These are phyloP conservation scores for Cryptocheilus praepositus DNA, from an alignment of 2,888 invertebrate species.

Conservation along the genomic window DNA sequence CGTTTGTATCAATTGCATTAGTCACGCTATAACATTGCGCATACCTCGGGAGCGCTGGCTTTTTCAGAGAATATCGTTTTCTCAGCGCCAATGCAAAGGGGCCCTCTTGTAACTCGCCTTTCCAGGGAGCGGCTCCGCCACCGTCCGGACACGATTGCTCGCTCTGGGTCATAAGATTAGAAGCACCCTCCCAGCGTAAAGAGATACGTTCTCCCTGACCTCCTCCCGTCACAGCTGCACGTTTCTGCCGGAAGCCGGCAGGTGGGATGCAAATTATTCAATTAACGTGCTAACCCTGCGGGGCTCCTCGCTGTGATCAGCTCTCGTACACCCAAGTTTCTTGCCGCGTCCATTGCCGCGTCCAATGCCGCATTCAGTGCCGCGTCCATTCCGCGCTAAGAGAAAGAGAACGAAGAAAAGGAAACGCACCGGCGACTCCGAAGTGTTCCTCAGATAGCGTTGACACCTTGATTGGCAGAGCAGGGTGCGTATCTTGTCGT, in stretches of 20 bases:
- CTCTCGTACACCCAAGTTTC: slow-evolving; percentile 6
- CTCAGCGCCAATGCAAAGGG: too few species aligned
- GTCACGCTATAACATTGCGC: too few species aligned
- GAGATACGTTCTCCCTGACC: slow-evolving; percentile 45
- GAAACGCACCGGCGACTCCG: slow-evolving; percentile 15
- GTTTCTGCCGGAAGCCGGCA: slow-evolving; percentile 59
- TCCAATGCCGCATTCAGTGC: background rate
- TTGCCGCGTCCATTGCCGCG: background rate
- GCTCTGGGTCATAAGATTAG: slow-evolving; percentile 30
- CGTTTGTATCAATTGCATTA: too few species aligned
- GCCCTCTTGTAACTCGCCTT: background rate
- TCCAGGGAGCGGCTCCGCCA: slow-evolving; percentile 1
- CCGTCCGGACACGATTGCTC: background rate
- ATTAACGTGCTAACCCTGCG: slow-evolving; percentile 58
- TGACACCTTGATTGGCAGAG: slow-evolving; percentile 66
- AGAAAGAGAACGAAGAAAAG: background rate
- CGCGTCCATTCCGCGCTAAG: slow-evolving; percentile 1
- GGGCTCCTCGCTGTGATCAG: slow-evolving; percentile 22
- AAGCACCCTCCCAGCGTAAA: slow-evolving; percentile 27
- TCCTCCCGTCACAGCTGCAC: slow-evolving; percentile 36
- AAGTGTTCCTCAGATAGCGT: slow-evolving; percentile 59
- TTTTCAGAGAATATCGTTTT: too few species aligned
- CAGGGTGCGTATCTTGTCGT: slow-evolving; percentile 40
- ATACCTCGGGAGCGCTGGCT: too few species aligned
- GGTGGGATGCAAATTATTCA: slow-evolving; percentile 70